phyloP scores from a whole-genome alignment of 2,888 invertebrate species.

The Tachina fera region DNA sequence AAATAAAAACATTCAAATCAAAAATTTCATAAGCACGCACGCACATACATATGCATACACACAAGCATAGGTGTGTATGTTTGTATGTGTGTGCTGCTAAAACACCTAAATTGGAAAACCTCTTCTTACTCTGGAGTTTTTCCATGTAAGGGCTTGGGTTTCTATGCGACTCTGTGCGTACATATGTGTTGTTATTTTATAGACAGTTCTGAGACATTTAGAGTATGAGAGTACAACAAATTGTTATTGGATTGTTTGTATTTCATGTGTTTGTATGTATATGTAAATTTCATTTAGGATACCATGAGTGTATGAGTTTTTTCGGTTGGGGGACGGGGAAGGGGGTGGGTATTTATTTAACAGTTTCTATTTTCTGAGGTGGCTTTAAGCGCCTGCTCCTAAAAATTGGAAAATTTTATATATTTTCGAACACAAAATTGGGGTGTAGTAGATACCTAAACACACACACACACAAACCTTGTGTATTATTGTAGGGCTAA shows the following conservation, averaged over 20 bases:
- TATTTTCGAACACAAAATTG: constrained; percentile 53
- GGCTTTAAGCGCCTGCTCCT: constrained; percentile 71
- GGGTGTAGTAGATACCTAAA: constrained; percentile 38
- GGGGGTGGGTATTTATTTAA: constrained; percentile 13
- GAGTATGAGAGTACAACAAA: constrained; percentile 61
- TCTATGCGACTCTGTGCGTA: constrained; percentile 3
- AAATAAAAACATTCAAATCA: constrained; percentile 30
- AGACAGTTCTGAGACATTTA: constrained; percentile 70
- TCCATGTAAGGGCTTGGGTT: constrained; percentile 9
- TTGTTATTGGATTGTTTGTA: background rate
- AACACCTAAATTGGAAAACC: constrained; percentile 38
- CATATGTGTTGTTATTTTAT: constrained; percentile 58
- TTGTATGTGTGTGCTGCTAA: background rate
- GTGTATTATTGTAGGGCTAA: constrained; percentile 27
- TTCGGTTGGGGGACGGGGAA: background rate
- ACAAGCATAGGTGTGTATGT: background rate
- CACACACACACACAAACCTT: constrained; percentile 1
- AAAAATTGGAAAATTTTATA: constrained; percentile 67
- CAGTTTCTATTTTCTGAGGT: constrained; percentile 36
- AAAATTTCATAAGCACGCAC: background rate
- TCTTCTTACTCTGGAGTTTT: constrained; percentile 5
- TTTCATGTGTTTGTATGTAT: constrained; percentile 1
- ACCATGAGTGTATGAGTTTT: constrained; percentile 15
- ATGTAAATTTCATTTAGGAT: constrained; percentile 47
- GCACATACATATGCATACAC: background rate